Percentiles rank a stretch among this genome's conserved stretches.
Conservation (phyloP, 2,797 vertebrate species). For the Liparis tanakae region DNA sequence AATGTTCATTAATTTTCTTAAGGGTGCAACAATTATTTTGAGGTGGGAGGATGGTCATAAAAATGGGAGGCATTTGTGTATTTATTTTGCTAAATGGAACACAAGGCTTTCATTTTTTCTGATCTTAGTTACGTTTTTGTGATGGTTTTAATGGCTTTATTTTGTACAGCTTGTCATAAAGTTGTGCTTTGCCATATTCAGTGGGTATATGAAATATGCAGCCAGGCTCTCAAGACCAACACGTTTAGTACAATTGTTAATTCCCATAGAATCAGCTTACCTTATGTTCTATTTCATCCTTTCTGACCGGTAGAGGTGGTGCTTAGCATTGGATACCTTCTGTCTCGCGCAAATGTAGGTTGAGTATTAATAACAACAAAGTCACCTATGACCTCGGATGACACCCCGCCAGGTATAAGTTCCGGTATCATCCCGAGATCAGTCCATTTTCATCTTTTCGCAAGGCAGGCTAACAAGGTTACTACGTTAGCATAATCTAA, state of each 20-base stretch:
- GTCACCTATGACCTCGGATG: too few relatives aligned
- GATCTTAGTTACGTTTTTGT: background rate
- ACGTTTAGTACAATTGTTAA: background rate
- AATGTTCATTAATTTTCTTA: background rate
- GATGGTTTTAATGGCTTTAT: background rate
- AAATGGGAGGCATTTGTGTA: background rate
- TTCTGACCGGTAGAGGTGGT: too few relatives aligned
- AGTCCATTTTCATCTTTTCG: too few relatives aligned
- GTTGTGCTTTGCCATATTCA: constrained; percentile 1
- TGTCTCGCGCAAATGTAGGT: too few relatives aligned
- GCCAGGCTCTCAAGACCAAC: background rate
- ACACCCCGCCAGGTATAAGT: too few relatives aligned
- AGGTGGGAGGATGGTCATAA: background rate
- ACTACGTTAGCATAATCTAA: too few relatives aligned
- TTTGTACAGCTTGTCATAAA: background rate
- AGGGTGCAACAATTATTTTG: background rate
- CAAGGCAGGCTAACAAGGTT: too few relatives aligned
- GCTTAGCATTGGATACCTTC: too few relatives aligned
- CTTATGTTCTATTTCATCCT: background rate
- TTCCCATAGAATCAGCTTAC: background rate
- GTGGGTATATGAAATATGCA: background rate
- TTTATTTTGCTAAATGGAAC: background rate
- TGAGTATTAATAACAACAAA: too few relatives aligned
- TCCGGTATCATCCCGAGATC: too few relatives aligned
- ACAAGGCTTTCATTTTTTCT: background rate